Evolutionary conservation across 1,140 invertebrate genomes (phyloP).

Genomic region (Aphaenogaster rudis): DNA sequence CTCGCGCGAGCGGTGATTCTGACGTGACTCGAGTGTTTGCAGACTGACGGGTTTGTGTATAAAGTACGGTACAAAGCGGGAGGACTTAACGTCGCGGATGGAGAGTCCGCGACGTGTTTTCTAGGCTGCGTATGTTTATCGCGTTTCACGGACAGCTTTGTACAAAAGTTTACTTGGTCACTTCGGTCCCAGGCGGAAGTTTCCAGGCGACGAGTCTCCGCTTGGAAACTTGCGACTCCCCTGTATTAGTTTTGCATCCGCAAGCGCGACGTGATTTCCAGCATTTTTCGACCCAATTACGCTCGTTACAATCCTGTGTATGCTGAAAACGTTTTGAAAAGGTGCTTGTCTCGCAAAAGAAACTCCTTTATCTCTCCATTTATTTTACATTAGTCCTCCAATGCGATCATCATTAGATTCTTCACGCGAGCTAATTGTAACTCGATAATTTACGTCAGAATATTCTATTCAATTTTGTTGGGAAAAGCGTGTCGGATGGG

Average conservation of each 20-base stretch:
- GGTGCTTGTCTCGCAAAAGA: neutral
- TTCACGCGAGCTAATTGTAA: neutral
- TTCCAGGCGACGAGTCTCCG: constrained; percentile 13
- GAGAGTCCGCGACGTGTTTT: constrained; percentile 21
- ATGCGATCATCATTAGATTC: neutral
- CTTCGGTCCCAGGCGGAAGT: constrained; percentile 27
- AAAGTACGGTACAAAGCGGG: constrained; percentile 5
- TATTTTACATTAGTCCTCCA: neutral
- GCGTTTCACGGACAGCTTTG: constrained; percentile 55
- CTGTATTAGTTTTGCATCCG: constrained; percentile 19
- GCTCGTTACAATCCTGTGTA: neutral
- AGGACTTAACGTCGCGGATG: constrained; percentile 9
- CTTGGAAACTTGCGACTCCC: neutral
- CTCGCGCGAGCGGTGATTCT: neutral
- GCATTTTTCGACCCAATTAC: constrained; percentile 32
- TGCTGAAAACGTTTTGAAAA: neutral
- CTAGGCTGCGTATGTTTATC: constrained; percentile 64
- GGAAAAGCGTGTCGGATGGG: neutral
- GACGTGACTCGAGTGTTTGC: constrained; percentile 12
- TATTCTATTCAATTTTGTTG: neutral
- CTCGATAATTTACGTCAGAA: neutral
- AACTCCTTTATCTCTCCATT: neutral
- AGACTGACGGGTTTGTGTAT: neutral
- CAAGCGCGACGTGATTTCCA: neutral
- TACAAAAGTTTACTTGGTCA: constrained; percentile 52